Base-by-base conservation (phyloP, 2,888 invertebrate species). In the Spilarctia lutea region DNA sequence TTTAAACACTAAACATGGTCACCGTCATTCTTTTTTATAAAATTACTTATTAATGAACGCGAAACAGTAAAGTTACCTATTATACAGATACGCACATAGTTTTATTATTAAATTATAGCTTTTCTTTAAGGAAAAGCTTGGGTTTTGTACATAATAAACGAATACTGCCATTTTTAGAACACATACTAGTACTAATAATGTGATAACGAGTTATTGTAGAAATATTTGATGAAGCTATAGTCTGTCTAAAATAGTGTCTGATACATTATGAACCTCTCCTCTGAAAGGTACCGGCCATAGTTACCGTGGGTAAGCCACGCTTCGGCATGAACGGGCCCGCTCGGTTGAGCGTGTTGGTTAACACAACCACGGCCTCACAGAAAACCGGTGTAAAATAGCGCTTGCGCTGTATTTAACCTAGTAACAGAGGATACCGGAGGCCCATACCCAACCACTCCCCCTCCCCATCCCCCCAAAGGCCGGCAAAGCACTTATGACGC, bases 51-150 rank as follows among this genome's bases (percentile, higher is more conserved):
- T 48, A 30, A 24, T 3, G 0, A 48, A 33, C 6, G 30, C 8
- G 11, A 68, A 48, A 13, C 63, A 20, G 45, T 48, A 48, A 68
- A 68, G 68, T 73, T 73, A 73, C 65, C 73, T 69, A 73, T 39
- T 0, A 48, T 69, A 69, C 52, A 8, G 69, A 73, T 69, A 73
- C 73, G 68, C 68, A 73, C 73, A 73, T 73, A 73, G 73, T 48
- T 65, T 45, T 24, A 65, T 52, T 65, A 18, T 52, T 52, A 35
- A 42, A 20, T 13, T 35, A 48, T 65, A 39, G n/a, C 33, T 60
- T 30, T n/a, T n/a, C 63, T 7, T 63, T 63, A 45, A 45, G 30
- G n/a, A 11, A 39, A 18, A 24, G n/a, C n/a, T 30, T 67, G 20
- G 30, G 30, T 4, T 65, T 27, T 72, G 72, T 72, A 67, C 30